Evolutionary conservation across 53 echinoderm and acorn worm genomes (phyloP).

Genomic region (Paracentrotus lividus): DNA sequence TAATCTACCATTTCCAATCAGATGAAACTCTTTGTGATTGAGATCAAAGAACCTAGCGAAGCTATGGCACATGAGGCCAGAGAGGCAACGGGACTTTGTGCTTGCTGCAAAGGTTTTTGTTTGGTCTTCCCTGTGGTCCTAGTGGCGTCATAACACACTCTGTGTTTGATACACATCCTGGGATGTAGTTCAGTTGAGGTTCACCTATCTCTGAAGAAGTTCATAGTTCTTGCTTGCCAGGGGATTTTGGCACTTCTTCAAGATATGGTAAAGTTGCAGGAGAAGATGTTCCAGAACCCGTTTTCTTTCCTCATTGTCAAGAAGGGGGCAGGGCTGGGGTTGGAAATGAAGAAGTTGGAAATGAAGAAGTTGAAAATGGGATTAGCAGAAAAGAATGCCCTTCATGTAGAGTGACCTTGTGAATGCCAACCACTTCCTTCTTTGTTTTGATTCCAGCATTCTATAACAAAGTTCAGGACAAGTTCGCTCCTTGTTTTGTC

Average conservation of each 20-base stretch:
- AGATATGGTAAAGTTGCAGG: neutral
- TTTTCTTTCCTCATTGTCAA: neutral
- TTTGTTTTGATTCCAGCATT: neutral
- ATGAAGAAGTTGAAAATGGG: neutral
- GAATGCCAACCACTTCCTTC: neutral
- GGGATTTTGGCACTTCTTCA: neutral
- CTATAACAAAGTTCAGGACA: neutral
- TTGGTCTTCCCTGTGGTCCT: constrained; percentile 9
- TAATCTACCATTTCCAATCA: neutral
- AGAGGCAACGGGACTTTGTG: too few species aligned
- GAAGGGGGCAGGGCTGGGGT: neutral
- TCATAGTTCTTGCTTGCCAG: neutral
- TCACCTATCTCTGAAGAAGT: constrained; percentile 11
- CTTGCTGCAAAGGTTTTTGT: neutral
- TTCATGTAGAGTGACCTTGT: neutral
- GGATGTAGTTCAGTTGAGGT: neutral
- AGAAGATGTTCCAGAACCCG: neutral
- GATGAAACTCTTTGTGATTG: too few species aligned
- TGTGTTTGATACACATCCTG: neutral
- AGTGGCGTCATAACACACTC: constrained; percentile 11
- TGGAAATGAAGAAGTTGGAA: neutral
- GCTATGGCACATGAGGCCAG: neutral
- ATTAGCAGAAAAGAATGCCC: neutral
- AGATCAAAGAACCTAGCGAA: neutral
- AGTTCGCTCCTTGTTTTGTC: constrained; percentile 50